A percentile compares a stretch with the other conserved stretches of the same genome.
Evolutionary conservation across 2,113 vertebrate genomes (phyloP).

Genomic region (Naja naja): DNA sequence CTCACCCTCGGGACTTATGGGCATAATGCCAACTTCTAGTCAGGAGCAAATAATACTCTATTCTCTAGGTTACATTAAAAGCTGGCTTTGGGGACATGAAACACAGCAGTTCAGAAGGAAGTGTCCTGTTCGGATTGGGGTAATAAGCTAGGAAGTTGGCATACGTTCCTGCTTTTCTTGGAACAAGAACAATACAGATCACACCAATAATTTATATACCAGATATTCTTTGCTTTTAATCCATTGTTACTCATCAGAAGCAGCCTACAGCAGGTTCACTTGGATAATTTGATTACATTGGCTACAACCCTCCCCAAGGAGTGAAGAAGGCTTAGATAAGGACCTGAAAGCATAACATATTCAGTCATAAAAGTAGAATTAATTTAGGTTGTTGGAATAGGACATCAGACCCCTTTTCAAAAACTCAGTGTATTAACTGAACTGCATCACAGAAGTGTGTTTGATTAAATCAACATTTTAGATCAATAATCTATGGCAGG

Average conservation of each 20-base stretch:
- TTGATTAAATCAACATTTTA: background rate
- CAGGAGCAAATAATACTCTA: conserved; percentile 20
- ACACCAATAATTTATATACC: background rate
- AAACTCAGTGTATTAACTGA: background rate
- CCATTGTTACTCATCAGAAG: background rate
- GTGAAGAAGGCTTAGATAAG: background rate
- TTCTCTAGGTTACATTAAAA: background rate
- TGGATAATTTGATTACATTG: conserved; percentile 21
- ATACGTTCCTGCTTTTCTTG: background rate
- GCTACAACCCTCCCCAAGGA: background rate
- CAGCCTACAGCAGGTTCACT: background rate
- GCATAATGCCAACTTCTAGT: conserved; percentile 36
- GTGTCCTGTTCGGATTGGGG: background rate
- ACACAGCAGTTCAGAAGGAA: background rate
- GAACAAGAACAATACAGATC: background rate
- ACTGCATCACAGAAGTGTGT: background rate
- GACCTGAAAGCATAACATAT: conserved; percentile 4
- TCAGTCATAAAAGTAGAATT: background rate
- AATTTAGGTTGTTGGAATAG: background rate
- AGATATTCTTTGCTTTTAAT: background rate
- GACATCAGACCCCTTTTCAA: background rate
- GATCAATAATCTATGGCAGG: background rate
- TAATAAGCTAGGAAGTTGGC: background rate
- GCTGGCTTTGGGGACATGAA: background rate
- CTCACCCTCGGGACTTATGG: conserved; percentile 23